Conservation (phyloP, 1,140 invertebrate species). For the Drosophila ficusphila region DNA sequence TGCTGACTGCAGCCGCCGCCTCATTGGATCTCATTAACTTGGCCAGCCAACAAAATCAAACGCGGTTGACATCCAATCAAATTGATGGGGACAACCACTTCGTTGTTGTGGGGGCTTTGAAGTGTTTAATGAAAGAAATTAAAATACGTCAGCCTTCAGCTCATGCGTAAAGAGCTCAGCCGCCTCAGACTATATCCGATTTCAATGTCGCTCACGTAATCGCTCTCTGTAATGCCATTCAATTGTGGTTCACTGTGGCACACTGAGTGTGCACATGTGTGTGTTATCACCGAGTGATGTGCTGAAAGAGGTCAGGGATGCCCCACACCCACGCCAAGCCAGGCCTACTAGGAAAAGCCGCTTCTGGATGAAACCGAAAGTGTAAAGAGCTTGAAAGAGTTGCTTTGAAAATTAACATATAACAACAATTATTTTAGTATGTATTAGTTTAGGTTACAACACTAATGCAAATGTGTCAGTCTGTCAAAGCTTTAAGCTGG, state of each 20-base stretch:
- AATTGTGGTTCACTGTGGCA: conserved; percentile 29
- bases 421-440: too few species aligned
- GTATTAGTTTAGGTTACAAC: too few species aligned
- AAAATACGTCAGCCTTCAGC: conserved; percentile 54
- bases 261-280: background rate
- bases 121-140: conserved; percentile 58
- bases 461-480: too few species aligned
- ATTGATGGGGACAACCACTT: conserved; percentile 45
- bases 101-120: conserved; percentile 12
- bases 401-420: too few species aligned
- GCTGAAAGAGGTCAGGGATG: conserved; percentile 65
- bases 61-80: conserved; percentile 50
- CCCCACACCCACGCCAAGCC: background rate
- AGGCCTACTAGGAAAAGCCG: conserved; percentile 5
- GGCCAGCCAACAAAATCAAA: conserved; percentile 46
- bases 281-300: conserved; percentile 29
- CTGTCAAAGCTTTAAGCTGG: background rate
- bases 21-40: conserved; percentile 41
- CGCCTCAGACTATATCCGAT: conserved; percentile 37
- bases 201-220: conserved; percentile 76
- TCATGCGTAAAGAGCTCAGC: conserved; percentile 48
- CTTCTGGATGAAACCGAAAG: background rate
- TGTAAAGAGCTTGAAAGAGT: background rate
- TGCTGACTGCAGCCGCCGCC: conserved; percentile 1
- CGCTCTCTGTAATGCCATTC: conserved; percentile 30